Base-by-base conservation (phyloP, 1,140 invertebrate species). In the Orchestia grillus region DNA sequence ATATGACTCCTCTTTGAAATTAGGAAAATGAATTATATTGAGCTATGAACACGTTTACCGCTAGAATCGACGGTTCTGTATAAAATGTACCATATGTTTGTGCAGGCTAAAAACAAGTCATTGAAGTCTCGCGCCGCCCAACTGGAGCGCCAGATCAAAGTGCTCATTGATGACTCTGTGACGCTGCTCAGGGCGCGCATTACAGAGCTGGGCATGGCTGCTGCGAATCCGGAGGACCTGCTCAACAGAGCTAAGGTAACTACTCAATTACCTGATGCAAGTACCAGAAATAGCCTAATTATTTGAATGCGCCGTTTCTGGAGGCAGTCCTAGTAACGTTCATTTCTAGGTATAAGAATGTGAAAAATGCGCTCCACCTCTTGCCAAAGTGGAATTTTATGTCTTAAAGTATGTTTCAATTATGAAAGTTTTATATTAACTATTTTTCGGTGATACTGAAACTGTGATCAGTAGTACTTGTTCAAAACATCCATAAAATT, bases 161-260 rank as follows among this genome's bases (percentile, higher is more conserved):
- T 98, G 90, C 97, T 99, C 53, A 99, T 99, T 96, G 98, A 99
- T 97, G 99, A 99, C 97, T 99, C 99, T 97, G 98, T 99, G n/a
- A 98, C 98, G 43, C 97, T 99, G 87, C 97, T 99, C 19, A 99
- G 99, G 97, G 98, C 98, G n/a, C 98, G 99, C 95, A 99, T 99
- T 98, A 98, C 98, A 96, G 99, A 99, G 97, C 97, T 99, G 96
- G 99, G 98, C 96, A 99, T 99, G 96, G 98, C 98, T 97, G 98
- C 98, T 16, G 98, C 98, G 4, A 98, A 98, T 96, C 98, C 98
- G 0, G 98, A 98, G 57, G 99, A 99, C 97, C 97, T 99, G 95
- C 97, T 99, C 28, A 98, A 98, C 0, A 99, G 99, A 97, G 99
- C 99, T 45, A 99, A 99, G 96, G 96, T 97, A 94, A 87, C 45